Evolutionary conservation across 1,140 invertebrate genomes (phyloP), one percentile per base, ranked within the genome.

Genomic region (Drosophila pruinosa): DNA sequence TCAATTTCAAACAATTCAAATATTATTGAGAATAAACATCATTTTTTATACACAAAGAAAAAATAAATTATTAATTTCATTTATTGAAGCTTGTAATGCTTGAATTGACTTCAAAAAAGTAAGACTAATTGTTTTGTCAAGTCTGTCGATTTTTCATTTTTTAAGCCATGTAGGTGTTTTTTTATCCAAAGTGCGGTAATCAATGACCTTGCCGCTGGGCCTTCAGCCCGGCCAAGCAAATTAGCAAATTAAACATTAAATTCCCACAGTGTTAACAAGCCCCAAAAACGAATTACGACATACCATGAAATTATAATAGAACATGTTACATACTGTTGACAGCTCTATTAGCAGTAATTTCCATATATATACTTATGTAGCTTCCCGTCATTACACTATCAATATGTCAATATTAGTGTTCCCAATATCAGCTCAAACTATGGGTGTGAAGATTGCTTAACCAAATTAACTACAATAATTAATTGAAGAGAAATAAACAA

Each of bases 261-360:
- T 56, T 45, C 50, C 62, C 52, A 64, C 28, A 36, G 52, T 64
- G 52, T 64, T 64, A 56, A 64, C 50, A 24, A 54, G 38, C 39
- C 8, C 19, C n/a, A 14, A 21, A 28, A 64, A 38, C 14, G 36
- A 39, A 45, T 56, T 56, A 19, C 6, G 17, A 31, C 12, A 12
- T 26, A 28, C 10, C 26, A 45, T 12, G 12, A 31, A 48, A 57
- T 38, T 8, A 47, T 15, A 17, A 10, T 45, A 31, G 19, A 54
- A 43, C 24, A 17, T 28, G 10, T 39, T 14, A 7, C 10, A 39
- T 7, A 22, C 26, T 24, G 17, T 28, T 12, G n/a, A 12, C 22
- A 56, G 6, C 22, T 41, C 12, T 41, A 54, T 31, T 12, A 19
- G 3, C 10, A 1, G 7, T 5, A 4, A 43, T 45, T 58, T 17